Base-by-base conservation (phyloP, 1,140 invertebrate genomes). In the Atta colombica region DNA sequence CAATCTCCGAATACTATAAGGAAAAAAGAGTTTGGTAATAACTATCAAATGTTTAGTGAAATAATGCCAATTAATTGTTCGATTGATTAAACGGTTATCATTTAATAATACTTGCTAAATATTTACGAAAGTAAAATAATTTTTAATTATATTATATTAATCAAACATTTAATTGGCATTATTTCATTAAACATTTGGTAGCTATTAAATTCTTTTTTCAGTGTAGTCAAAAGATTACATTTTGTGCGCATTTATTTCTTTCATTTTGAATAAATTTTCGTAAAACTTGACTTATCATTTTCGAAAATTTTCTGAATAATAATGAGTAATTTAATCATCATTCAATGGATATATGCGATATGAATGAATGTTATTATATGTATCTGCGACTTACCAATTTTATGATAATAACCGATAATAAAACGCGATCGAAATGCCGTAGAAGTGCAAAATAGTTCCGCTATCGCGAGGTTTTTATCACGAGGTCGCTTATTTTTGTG, bases 391-490 rank as follows among this genome's bases (percentile, higher is more conserved):
- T 78, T 10, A 21, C 12, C 10, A 31, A 88, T 63, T 88, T 89
- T 85, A 85, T 28, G 74, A 82, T 61, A 88, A 81, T 68, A 71
- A 8, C 49, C 21, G 77, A 87, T 90, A 89, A 84, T 74, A 69
- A 7, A 7, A 45, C 51, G 65, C 51, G 66, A 77, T 81, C 61
- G 71, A 89, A 86, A 86, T 86, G 65, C 72, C 28, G 45, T 28
- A 71, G 28, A 55, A 72, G 35, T 71, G 77, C 71, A 21, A 87
- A 66, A 63, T 45, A 16, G 55, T 87, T n/a, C 65, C 51, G 61
- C 55, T 82, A 69, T 77, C 60, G 71, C 28, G 49, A 65, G 49
- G 74, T 63, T 90, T 45, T 90, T 89, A 90, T 89, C 85, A 85
- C 55, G 45, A 63, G 60, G 68, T 87, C 77, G 75, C 78, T 74